Conservation (phyloP, 2,888 invertebrate species). For the Coenonympha arcania region DNA sequence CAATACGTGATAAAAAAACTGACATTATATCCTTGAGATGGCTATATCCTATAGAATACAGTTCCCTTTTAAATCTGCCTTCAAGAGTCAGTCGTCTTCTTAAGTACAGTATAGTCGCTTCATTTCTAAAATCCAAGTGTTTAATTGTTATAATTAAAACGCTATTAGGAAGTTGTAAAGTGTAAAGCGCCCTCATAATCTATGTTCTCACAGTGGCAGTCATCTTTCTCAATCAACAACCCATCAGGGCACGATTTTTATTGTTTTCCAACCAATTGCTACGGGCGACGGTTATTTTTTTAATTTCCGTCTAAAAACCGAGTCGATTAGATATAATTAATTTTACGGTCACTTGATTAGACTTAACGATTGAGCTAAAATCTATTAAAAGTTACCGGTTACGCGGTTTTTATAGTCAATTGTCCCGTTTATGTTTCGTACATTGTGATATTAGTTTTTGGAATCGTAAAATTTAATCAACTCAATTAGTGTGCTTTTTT, state of each 20-base stretch:
- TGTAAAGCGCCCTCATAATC: slow-evolving; percentile 52
- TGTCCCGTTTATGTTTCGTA: slow-evolving; percentile 19
- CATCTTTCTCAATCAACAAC: slow-evolving; percentile 71
- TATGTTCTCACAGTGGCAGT: slow-evolving; percentile 58
- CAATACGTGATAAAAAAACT: no score
- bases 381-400: slow-evolving; percentile 37
- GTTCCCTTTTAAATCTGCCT: no score
- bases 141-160: background rate
- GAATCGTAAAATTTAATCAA: slow-evolving; percentile 29
- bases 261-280: slow-evolving; percentile 65
- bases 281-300: slow-evolving; percentile 41
- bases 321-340: slow-evolving; percentile 56
- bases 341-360: slow-evolving; percentile 67
- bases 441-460: slow-evolving; percentile 42
- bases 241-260: slow-evolving; percentile 65
- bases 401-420: slow-evolving; percentile 35
- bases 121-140: no score
- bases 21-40: no score
- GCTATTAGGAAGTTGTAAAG: slow-evolving; percentile 32
- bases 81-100: no score
- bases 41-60: no score
- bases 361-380: slow-evolving; percentile 50
- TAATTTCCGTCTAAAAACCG: slow-evolving; percentile 41
- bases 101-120: no score
- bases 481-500: slow-evolving; percentile 17